A percentile compares a stretch with the other conserved stretches of the same genome.
These are phyloP conservation scores for Lapara coniferarum DNA, from an alignment of 2,888 invertebrate genomes.

Conservation along the genomic window DNA sequence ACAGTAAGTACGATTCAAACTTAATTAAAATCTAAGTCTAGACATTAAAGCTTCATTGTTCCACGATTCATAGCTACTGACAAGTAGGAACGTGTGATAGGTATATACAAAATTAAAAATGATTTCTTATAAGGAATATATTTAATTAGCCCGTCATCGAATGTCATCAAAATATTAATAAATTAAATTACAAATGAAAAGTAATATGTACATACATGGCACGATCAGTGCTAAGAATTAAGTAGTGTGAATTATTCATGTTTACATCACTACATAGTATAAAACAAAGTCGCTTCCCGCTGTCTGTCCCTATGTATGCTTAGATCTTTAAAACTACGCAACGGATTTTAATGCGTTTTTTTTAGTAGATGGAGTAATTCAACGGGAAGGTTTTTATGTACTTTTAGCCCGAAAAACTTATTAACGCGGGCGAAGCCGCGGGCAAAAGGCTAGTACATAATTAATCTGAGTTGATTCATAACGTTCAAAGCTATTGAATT, in stretches of 20 bases:
- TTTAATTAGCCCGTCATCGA: not conserved
- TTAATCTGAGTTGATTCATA: not conserved
- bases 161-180: not conserved
- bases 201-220: slow-evolving; percentile 17
- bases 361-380: too few relatives aligned
- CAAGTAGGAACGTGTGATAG: slow-evolving; percentile 50
- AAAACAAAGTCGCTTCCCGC: too few relatives aligned
- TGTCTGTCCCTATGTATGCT: too few relatives aligned
- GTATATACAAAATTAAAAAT: not conserved
- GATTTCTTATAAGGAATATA: not conserved
- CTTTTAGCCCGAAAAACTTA: too few relatives aligned
- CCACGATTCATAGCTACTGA: slow-evolving; percentile 58
- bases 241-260: not conserved
- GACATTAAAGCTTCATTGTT: slow-evolving; percentile 77
- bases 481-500: too few relatives aligned
- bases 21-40: slow-evolving; percentile 56
- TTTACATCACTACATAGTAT: not conserved
- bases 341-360: too few relatives aligned
- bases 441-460: too few relatives aligned
- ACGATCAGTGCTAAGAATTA: slow-evolving; percentile 10
- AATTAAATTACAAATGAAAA: slow-evolving; percentile 11
- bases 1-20: slow-evolving; percentile 33
- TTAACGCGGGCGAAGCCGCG: too few relatives aligned
- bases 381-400: too few relatives aligned
- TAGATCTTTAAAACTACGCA: too few relatives aligned